Percentiles rank a stretch among this genome's conserved stretches.
Conservation (phyloP, 1,140 invertebrate species). For the Sitophilus oryzae region DNA sequence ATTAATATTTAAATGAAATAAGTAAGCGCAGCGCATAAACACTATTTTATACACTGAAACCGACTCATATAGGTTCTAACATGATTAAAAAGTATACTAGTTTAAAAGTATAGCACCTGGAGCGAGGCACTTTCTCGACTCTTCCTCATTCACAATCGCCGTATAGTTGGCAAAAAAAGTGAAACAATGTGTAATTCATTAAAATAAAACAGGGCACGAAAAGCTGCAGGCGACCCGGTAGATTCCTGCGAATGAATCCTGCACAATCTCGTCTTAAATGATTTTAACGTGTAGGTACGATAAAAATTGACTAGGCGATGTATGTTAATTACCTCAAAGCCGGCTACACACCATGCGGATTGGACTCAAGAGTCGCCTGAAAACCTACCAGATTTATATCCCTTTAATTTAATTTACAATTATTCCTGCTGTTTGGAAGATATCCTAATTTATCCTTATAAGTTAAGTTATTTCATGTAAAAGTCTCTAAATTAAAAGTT, state of each 20-base stretch:
- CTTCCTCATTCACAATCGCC: conserved; percentile 11
- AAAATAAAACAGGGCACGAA: conserved; percentile 9
- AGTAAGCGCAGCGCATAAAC: too few relatives aligned
- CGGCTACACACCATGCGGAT: too few relatives aligned
- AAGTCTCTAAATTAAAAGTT: too few relatives aligned
- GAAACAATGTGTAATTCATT: conserved; percentile 18
- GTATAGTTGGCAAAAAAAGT: conserved; percentile 11
- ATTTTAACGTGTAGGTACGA: conserved; percentile 2
- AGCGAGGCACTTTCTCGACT: conserved; percentile 6
- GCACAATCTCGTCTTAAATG: conserved; percentile 2
- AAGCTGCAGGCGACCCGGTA: conserved; percentile 1
- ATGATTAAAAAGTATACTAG: conserved; percentile 15
- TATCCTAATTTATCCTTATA: too few relatives aligned
- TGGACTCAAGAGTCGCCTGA: too few relatives aligned
- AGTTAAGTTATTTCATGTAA: too few relatives aligned
- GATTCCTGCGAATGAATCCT: conserved; percentile 5
- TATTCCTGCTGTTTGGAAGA: too few relatives aligned
- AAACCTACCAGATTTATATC: too few relatives aligned
- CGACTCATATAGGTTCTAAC: conserved; percentile 2
- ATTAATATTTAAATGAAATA: too few relatives aligned
- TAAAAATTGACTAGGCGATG: neutral
- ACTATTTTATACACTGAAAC: neutral
- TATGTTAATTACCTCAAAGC: conserved; percentile 4
- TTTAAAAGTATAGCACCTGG: conserved; percentile 7
- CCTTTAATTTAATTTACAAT: too few relatives aligned